A percentile compares a stretch with the other conserved stretches of the same genome.
These are phyloP conservation scores for Omphaloscelis lunosa DNA, from an alignment of 2,888 invertebrate genomes.

Conservation along the genomic window DNA sequence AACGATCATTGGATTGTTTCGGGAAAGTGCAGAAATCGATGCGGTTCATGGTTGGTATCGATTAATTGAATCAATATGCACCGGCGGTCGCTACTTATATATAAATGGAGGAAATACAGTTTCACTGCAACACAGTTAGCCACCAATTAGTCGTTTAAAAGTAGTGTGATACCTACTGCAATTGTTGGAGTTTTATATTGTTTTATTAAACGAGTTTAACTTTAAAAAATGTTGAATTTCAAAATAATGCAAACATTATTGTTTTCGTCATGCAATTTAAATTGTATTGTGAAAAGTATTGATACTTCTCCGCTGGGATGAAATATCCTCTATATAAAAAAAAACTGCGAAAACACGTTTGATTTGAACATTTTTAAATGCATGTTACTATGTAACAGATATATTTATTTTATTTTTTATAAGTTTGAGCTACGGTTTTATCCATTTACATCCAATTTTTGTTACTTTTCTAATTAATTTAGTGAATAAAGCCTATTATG, in stretches of 20 bases:
- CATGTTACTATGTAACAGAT: background rate
- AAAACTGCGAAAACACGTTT: background rate
- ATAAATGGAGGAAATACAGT: conserved; percentile 33
- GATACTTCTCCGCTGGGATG: background rate
- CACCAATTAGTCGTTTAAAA: conserved; percentile 13
- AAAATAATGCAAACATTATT: background rate
- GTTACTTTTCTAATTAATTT: background rate
- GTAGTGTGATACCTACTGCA: background rate
- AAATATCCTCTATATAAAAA: background rate
- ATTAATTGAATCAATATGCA: conserved; percentile 47
- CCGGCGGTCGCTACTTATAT: conserved; percentile 30
- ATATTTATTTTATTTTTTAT: no score
- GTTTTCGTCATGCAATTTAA: background rate
- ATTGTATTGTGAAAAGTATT: background rate
- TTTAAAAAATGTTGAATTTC: background rate
- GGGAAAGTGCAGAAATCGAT: conserved; percentile 42
- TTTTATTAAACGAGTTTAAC: background rate
- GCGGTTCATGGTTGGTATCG: conserved; percentile 39
- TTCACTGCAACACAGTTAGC: conserved; percentile 47
- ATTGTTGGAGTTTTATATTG: background rate
- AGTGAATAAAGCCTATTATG: background rate
- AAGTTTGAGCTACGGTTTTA: background rate
- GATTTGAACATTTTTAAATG: background rate
- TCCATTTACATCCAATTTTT: background rate
- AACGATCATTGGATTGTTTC: conserved; percentile 48